Evolutionary conservation across 2,797 vertebrate species (phyloP), one percentile per base, ranked within the genome.

Genomic region (Clarias laeviceps): DNA sequence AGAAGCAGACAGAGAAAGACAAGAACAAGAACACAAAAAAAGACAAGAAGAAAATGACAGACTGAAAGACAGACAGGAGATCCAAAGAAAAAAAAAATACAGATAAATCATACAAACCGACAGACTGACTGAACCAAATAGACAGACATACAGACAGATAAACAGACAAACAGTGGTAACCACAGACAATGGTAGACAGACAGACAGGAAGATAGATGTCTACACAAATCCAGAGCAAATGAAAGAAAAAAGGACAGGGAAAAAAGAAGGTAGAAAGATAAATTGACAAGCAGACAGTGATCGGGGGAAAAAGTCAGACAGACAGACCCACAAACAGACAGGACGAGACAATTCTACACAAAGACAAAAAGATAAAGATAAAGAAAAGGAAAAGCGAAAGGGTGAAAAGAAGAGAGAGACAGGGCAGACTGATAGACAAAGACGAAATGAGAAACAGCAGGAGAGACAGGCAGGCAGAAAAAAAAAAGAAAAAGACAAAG

Each of bases 31-130:
- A 6, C n/a, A 34, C 15, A 69, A 27, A 27, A 27, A 64, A 14
- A 29, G 14, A 18, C 0, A 18, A 6, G 7, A 6, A 66, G 9
- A 69, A 22, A 37, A 20, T 11, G 2, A 34, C 17, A 29, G 1
- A 15, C 6, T 20, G 20, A 24, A 0, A 27, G 14, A 73, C 4
- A 73, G 24, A 73, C 2, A 72, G 7, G 7, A 72, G 29, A 79
- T 29, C 80, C 72, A 70, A 56, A 82, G n/a, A 20, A 82, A 79
- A 73, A 24, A 24, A 85, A 66, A 24, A n/a, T 3, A 27, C 11
- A 27, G 62, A 14, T 4, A 27, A 65, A 27, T 4, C 3, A 27
- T 1, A 14, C 3, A 27, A 12, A 65, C 24, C 1, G 3, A 64
- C 24, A 27, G 7, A 29, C 27, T 4, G 64, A 65, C 4, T 1